Evolutionary conservation across 1,140 invertebrate genomes (phyloP), one percentile per base, ranked within the genome.

Genomic region (Mizuhopecten yessoensis): DNA sequence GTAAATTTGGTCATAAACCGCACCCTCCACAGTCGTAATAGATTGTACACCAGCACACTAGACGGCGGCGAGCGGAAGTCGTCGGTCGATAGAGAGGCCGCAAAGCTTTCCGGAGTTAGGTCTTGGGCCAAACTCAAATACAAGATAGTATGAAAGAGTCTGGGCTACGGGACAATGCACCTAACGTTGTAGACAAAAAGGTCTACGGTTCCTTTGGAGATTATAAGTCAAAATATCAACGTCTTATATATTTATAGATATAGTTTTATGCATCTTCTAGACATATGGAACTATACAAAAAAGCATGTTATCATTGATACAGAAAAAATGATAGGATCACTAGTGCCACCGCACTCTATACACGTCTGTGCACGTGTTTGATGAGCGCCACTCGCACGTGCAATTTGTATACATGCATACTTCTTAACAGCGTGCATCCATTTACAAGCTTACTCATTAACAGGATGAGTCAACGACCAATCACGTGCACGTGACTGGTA

Each of bases 381-480:
- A 75, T 75, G n/a, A 75, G 57, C 57, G 57, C n/a, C 57, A n/a
- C n/a, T 75, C n/a, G 57, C 57, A 29, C 57, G 11, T 75, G 57
- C 29, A 75, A 29, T 29, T 29, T 75, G n/a, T n/a, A 75, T 39
- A 39, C 36, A 39, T n/a, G n/a, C n/a, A n/a, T 13, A 49, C 45
- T 49, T 49, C 11, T 1, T 20, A 10, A 39, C 20, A 49, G 20
- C 45, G 45, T 20, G 3, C 13, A 49, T 13, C 20, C 15, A 49
- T 20, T 23, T 17, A 23, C 45, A 15, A 49, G 15, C 20, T 10
- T 2, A n/a, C n/a, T n/a, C 1, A 23, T 15, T 49, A 23, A 49
- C 1, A 17, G 45, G 13, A 49, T 23, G 20, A 49, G 13, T 49
- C 11, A 49, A 49, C 5, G 20, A 23, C 45, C 45, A 49, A 49